Conservation (phyloP, 2,113 vertebrate species). For the Stegostoma tigrinum region DNA sequence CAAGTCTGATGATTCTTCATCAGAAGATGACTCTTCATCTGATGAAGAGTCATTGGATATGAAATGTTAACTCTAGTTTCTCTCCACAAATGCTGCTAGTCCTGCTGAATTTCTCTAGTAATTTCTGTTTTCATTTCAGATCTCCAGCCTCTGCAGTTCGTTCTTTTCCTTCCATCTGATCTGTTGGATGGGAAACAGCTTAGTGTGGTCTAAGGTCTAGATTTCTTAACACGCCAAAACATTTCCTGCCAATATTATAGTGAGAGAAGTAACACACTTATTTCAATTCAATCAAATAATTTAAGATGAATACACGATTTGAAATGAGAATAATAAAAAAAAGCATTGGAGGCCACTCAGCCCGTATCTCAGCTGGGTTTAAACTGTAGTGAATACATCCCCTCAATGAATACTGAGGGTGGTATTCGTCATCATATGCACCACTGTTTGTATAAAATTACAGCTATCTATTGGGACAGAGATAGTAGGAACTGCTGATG, state of each 20-base stretch:
- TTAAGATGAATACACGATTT: not conserved
- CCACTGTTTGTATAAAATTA: not conserved
- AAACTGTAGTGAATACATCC: not conserved
- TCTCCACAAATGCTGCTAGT: no score
- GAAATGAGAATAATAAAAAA: not conserved
- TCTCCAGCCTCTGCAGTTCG: no score
- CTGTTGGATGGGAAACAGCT: no score
- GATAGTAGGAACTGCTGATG: no score
- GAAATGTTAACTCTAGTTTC: no score
- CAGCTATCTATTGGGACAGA: not conserved
- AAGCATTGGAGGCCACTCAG: not conserved
- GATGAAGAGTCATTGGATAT: no score
- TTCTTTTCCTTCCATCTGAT: no score
- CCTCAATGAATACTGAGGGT: not conserved
- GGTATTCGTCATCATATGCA: not conserved
- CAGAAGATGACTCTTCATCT: no score
- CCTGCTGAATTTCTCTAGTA: no score
- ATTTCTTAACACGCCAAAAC: not conserved
- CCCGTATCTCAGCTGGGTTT: not conserved
- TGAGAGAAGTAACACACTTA: not conserved
- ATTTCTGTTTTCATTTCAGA: no score
- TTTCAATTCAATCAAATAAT: not conserved
- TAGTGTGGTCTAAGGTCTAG: not conserved
- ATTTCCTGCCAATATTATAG: not conserved
- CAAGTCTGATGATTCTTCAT: no score